phyloP scores from a whole-genome alignment of 2,113 vertebrate species.

The Aspidoscelis tigris region DNA sequence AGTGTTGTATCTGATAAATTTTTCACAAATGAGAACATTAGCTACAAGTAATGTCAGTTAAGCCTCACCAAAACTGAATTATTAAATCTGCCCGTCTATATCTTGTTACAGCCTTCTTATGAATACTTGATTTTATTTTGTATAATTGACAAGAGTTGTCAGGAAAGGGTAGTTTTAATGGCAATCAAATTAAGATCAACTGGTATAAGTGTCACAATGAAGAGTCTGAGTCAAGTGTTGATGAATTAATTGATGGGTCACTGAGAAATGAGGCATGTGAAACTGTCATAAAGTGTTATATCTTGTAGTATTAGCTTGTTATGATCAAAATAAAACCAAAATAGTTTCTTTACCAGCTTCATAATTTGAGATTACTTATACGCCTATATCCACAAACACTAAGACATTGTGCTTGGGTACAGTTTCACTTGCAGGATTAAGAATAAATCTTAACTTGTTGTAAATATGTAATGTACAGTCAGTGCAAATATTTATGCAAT shows the following conservation, averaged over 20 bases:
- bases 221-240: conserved; percentile 65
- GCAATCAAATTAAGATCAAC: conserved; percentile 82
- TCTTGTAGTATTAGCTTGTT: conserved; percentile 59
- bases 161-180: conserved; percentile 80
- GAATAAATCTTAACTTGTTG: conserved; percentile 42
- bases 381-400: conserved; percentile 66
- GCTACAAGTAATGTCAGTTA: conserved; percentile 84
- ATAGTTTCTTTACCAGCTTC: conserved; percentile 56
- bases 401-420: not conserved
- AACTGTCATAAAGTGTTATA: conserved; percentile 72
- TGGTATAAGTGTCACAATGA: conserved; percentile 72
- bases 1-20: conserved; percentile 81
- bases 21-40: conserved; percentile 87
- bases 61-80: conserved; percentile 91
- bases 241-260: conserved; percentile 73
- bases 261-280: conserved; percentile 60
- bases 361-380: conserved; percentile 76
- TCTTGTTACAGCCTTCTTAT: conserved; percentile 90
- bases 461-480: conserved; percentile 31
- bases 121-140: conserved; percentile 98
- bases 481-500: conserved; percentile 76
- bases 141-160: conserved; percentile 91
- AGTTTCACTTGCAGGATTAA: conserved; percentile 53
- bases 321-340: conserved; percentile 58
- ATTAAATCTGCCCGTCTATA: conserved; percentile 91